Evolutionary conservation across 2,888 invertebrate genomes (phyloP), one percentile per base, ranked within the genome.

Genomic region (Nemapogon koenigi): DNA sequence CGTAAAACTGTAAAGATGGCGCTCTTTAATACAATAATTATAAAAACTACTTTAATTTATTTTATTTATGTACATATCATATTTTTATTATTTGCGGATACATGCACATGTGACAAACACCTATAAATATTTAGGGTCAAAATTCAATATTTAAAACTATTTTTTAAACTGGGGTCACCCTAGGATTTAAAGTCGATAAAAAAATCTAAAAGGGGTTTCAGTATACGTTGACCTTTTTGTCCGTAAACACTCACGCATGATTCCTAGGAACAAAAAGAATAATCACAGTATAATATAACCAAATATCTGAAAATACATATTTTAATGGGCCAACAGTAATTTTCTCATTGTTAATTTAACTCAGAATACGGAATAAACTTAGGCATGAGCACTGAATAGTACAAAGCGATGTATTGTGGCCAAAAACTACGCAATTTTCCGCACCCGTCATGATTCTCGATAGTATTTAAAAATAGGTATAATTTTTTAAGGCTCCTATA

Each of bases 191-290:
- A 16, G 2, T 19, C 3, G n/a, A 33, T 13, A 33, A 33, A n/a
- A n/a, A 16, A 4, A 33, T 33, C 33, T 33, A 33, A 19, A 33
- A 10, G 33, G 33, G 33, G 33, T 19, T n/a, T n/a, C 33, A 33
- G 19, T n/a, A 33, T 16, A 19, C 14, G 7, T 4, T 4, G 16
- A 33, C 33, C 33, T 33, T 13, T 11, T 33, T 19, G n/a, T 19
- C 53, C 44, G 51, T 57, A n/a, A n/a, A n/a, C 58, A 80, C 80
- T 80, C 71, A 80, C 80, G 78, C 80, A 72, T 79, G 79, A 69
- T 79, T 79, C 80, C 80, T 80, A 79, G 72, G 75, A 70, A 75
- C 69, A 72, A 69, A 78, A 76, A 78, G 61, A 68, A 53, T n/a
- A n/a, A n/a, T n/a, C n/a, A n/a, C n/a, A n/a, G n/a, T n/a, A n/a